Evolutionary conservation across 2,797 vertebrate genomes (phyloP).

Genomic region (Lepus oiostolus): DNA sequence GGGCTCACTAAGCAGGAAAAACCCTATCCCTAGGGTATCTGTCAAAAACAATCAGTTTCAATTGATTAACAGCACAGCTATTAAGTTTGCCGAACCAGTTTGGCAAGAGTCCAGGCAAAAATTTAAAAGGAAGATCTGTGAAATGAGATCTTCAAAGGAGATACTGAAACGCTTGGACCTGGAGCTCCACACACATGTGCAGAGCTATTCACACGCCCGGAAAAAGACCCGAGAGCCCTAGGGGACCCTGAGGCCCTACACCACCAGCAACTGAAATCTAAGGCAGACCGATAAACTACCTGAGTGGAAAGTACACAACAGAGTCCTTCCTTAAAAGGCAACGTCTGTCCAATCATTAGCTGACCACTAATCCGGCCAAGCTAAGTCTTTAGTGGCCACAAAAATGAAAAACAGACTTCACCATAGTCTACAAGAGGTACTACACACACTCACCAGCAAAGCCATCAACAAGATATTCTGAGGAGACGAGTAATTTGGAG

Average conservation of each 20-base stretch:
- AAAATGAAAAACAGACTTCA: not conserved
- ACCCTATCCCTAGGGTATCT: not conserved
- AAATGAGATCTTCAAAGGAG: not conserved
- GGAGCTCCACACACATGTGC: not conserved
- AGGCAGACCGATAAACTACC: not conserved
- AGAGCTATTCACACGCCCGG: not conserved
- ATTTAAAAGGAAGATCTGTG: constrained; percentile 4
- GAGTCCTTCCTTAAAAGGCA: not conserved
- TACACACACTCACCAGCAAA: not conserved
- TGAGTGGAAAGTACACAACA: not conserved
- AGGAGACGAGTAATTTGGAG: not conserved
- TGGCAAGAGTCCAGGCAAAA: not conserved
- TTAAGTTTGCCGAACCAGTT: not conserved
- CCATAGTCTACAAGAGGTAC: not conserved
- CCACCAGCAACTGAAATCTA: not conserved
- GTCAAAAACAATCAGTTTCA: constrained; percentile 52
- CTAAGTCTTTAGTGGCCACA: not conserved
- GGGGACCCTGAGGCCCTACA: not conserved
- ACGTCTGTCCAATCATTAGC: not conserved
- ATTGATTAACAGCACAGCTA: constrained; percentile 6
- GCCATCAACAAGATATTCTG: not conserved
- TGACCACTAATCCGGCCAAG: not conserved
- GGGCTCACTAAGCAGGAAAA: constrained; percentile 27
- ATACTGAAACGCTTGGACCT: not conserved
- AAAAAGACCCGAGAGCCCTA: not conserved